These are phyloP conservation scores for Sminthurides aquaticus DNA, from an alignment of 2,888 invertebrate genomes.

Conservation along the genomic window DNA sequence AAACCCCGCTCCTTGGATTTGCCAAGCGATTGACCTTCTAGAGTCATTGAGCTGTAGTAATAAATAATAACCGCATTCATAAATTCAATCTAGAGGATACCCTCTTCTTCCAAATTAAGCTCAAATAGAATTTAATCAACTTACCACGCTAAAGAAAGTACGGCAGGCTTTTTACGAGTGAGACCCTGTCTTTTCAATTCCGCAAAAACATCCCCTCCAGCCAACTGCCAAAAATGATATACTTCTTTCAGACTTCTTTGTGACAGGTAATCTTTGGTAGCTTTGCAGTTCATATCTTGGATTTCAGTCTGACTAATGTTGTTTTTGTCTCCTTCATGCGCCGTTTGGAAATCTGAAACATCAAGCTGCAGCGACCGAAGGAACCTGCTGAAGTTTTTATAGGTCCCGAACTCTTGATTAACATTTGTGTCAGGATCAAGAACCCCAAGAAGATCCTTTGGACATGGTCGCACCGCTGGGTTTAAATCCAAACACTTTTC, in stretches of 20 bases:
- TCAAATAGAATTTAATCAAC: no score
- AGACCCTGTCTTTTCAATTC: constrained; percentile 85
- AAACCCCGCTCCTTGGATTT: constrained; percentile 67
- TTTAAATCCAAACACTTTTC: constrained; percentile 38
- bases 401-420: not conserved
- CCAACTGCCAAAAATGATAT: constrained; percentile 90
- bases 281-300: not conserved
- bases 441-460: constrained; percentile 34
- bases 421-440: not conserved
- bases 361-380: constrained; percentile 1
- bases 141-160: constrained; percentile 50
- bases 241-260: constrained; percentile 63
- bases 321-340: not conserved
- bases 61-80: constrained; percentile 1
- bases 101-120: no score
- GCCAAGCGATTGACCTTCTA: constrained; percentile 64
- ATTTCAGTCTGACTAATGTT: not conserved
- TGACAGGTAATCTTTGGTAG: constrained; percentile 1
- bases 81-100: no score
- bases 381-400: not conserved
- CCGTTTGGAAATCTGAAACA: not conserved
- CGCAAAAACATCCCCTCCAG: constrained; percentile 86
- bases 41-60: constrained; percentile 63
- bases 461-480: constrained; percentile 34
- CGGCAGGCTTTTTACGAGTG: constrained; percentile 67